Percentiles rank a stretch among this genome's conserved stretches.
Conservation (phyloP, 2,888 invertebrate genomes). For the Synergus umbraculus region DNA sequence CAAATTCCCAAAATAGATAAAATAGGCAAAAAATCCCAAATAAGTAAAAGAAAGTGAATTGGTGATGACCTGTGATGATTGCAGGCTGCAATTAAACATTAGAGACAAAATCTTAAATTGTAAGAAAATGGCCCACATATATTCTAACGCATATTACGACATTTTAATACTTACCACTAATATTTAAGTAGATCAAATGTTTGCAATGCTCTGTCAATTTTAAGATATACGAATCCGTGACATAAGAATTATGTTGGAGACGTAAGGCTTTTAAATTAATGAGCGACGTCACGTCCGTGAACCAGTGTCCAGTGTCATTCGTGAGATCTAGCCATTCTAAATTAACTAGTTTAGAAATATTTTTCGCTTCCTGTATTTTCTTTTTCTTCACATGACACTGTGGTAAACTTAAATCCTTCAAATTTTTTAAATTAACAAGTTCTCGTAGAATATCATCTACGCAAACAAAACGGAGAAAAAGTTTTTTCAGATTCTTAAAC, state of each 20-base stretch:
- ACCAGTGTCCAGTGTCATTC: not conserved
- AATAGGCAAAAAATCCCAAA: no score
- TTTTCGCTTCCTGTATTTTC: not conserved
- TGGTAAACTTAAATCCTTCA: not conserved
- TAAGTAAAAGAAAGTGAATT: no score
- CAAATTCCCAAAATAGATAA: no score
- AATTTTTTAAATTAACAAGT: not conserved
- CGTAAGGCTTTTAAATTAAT: not conserved
- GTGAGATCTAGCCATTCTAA: constrained; percentile 2
- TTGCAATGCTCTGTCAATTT: not conserved
- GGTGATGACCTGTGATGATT: no score
- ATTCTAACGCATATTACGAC: no score
- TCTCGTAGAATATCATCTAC: not conserved
- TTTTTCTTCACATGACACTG: not conserved
- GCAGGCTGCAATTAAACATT: no score
- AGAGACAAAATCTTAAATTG: no score
- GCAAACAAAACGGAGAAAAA: not conserved
- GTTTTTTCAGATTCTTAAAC: constrained; percentile 2
- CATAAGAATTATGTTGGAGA: not conserved
- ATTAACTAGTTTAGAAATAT: not conserved
- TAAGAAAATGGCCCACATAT: no score
- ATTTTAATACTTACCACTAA: not conserved
- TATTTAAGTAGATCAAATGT: not conserved
- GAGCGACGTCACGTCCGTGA: not conserved
- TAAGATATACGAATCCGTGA: not conserved